Percentiles rank a stretch among this genome's conserved stretches.
These are phyloP conservation scores for Aldrovandia affinis DNA, from an alignment of 2,797 vertebrate genomes.

Conservation along the genomic window DNA sequence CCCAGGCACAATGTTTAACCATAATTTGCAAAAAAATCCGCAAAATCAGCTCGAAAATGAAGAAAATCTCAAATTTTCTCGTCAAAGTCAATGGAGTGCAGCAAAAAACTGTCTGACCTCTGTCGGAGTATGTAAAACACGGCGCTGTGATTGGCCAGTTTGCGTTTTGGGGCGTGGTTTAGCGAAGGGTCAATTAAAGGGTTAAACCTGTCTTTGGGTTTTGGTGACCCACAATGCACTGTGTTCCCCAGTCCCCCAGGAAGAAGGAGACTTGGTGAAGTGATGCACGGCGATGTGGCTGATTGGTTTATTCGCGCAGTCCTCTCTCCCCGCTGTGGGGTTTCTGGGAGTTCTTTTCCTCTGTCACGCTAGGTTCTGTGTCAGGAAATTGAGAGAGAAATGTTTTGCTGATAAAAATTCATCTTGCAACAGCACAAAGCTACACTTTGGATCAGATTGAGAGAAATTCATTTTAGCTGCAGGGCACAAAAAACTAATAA, in stretches of 20 bases:
- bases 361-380: not conserved
- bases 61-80: no score
- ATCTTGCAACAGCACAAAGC: not conserved
- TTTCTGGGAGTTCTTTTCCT: not conserved
- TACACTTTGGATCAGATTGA: constrained; percentile 1
- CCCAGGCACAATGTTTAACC: no score
- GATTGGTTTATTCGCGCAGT: not conserved
- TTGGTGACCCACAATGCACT: not conserved
- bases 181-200: not conserved
- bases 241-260: not conserved
- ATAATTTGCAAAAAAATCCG: no score
- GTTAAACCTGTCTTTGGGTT: not conserved
- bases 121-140: no score
- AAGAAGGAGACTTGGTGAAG: not conserved
- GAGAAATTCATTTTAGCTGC: not conserved
- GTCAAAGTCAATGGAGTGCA: no score
- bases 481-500: not conserved
- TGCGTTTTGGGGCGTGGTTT: no score
- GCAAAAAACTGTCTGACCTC: no score
- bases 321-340: not conserved
- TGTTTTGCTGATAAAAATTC: not conserved
- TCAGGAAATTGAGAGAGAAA: not conserved
- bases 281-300: not conserved
- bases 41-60: no score
- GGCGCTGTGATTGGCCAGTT: no score